Evolutionary conservation across 53 echinoderm and acorn worm species (phyloP), one percentile per base, ranked within the genome.

Genomic region (Temnopleurus reevesii): DNA sequence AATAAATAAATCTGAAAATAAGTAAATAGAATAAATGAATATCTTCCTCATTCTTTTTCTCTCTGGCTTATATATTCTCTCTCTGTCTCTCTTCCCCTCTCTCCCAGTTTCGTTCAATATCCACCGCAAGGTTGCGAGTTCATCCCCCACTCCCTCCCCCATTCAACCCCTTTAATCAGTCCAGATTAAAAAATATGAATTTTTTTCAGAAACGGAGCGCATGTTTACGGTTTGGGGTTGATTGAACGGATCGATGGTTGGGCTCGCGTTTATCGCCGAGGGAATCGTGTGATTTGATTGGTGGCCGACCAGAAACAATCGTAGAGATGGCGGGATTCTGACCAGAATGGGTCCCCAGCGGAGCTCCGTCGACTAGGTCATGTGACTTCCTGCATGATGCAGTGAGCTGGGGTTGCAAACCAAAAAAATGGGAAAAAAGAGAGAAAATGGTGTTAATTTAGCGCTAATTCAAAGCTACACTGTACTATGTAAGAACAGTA

Each of bases 141-240:
- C 51, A 36, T 53, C 54, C 83, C 35, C 19, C 33, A 21, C 35
- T 33, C 19, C 47, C 17, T 28, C 53, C 83, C 83, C 56, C 8
- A 35, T 55, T 9, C 53, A 56, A 53, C 83, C 83, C n/a, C 55
- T 83, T 83, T 83, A 83, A 83, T 83, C 83, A 83, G 83, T 55
- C 83, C 53, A 83, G 83, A 83, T 83, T 83, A 83, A 83, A 83
- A 83, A 83, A 83, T 83, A 83, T 83, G 83, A 83, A 55, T 83
- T 85, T 83, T n/a, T n/a, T 59, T 85, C 2, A 60, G 60, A 59
- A 85, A 59, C 35, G 61, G 85, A 85, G 85, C 85, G 61, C 85
- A 85, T 85, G 85, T 85, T 85, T 85, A 85, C 85, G 85, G 85
- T 85, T 85, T 60, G 85, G 85, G 85, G 85, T 85, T 85, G 85